phyloP scores from a whole-genome alignment of 2,113 vertebrate species.

The Craseonycteris thonglongyai region DNA sequence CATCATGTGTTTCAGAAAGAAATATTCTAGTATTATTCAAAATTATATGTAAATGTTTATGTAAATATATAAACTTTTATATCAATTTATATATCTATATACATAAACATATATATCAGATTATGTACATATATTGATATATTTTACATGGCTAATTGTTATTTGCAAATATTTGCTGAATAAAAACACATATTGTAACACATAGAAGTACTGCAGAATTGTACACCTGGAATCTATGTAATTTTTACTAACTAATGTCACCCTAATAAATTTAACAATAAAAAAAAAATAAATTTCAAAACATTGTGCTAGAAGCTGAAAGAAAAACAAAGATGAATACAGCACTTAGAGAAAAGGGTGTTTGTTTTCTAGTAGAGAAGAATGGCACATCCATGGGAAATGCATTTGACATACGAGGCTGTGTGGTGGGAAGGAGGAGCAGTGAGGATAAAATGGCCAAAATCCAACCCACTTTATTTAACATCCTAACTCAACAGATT shows the following conservation, averaged over 20 bases:
- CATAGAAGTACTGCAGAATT: no score
- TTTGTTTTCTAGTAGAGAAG: neutral
- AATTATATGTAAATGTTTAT: neutral
- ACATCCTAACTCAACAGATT: neutral
- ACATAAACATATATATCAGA: neutral
- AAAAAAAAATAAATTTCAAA: no score
- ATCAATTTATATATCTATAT: neutral
- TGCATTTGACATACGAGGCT: neutral
- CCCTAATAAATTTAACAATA: no score
- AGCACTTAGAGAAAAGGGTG: neutral
- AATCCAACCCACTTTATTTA: neutral
- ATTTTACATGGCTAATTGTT: neutral
- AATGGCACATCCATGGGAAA: neutral
- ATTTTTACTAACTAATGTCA: no score
- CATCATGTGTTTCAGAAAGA: neutral
- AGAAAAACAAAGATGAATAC: neutral
- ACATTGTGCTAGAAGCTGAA: neutral
- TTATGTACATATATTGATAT: neutral
- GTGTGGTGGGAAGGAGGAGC: neutral
- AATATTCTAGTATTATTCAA: neutral
- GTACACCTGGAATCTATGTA: no score
- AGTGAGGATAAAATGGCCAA: neutral
- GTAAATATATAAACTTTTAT: neutral
- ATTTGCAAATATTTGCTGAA: neutral
- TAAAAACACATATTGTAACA: no score